Evolutionary conservation across 2,888 invertebrate species (phyloP).

Genomic region (Lysandra bellargus): DNA sequence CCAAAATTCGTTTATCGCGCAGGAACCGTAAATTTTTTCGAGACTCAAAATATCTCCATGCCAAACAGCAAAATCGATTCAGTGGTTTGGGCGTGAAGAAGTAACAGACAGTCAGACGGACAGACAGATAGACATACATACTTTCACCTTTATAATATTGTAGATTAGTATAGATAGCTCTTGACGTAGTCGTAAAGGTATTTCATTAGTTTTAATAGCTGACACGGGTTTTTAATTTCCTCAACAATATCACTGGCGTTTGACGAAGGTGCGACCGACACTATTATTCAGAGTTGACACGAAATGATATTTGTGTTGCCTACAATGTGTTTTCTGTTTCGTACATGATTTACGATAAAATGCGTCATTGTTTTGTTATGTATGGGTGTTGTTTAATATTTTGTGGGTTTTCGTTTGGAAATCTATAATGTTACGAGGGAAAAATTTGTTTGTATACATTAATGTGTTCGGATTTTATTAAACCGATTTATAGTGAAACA

Average conservation of each 20-base stretch:
- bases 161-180: too few species aligned
- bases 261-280: conserved; percentile 29
- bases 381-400: not conserved
- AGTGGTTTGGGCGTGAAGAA: too few species aligned
- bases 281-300: conserved; percentile 25
- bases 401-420: not conserved
- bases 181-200: not conserved
- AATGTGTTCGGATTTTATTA: not conserved
- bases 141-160: too few species aligned
- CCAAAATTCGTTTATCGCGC: too few species aligned
- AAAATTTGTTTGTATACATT: not conserved
- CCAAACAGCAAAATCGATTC: too few species aligned
- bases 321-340: not conserved
- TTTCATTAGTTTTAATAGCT: conserved; percentile 7
- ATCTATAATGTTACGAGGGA: not conserved
- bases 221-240: conserved; percentile 31
- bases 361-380: not conserved
- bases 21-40: too few species aligned
- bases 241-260: conserved; percentile 24
- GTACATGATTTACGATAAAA: conserved; percentile 5
- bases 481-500: not conserved
- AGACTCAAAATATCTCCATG: too few species aligned
- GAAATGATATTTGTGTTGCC: conserved; percentile 26
- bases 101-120: too few species aligned
- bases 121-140: too few species aligned